Base-by-base conservation (phyloP, 2,797 vertebrate species). In the Rhyacichthys aspro region DNA sequence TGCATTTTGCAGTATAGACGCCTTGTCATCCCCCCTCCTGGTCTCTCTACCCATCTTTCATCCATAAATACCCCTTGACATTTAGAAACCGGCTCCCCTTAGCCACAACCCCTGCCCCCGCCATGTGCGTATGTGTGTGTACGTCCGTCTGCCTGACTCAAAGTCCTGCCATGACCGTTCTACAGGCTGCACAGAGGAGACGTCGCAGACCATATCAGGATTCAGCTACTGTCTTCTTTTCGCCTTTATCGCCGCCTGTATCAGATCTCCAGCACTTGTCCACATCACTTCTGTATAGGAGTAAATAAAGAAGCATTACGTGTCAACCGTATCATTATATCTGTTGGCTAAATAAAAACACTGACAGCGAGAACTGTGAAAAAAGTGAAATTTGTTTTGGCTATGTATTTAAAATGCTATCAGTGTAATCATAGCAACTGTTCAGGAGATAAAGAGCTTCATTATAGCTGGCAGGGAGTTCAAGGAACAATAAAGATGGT, bases 21-120 rank as follows among this genome's bases (percentile, higher is more conserved):
- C 60, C 34, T 46, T 66, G 54, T 58, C 67, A 62, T 60, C 67
- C 65, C 59, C 47, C 59, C 44, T 28, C 0, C 55, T 16, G 11
- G 10, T 55, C 52, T n/a, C 66, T 55, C 58, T 47, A 65, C 50
- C 52, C 64, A 70, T 74, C 81, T 86, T 86, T 90, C 77, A 90
- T 88, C 89, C 84, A 78, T 81, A 88, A 90, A 90, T 89, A 88
- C 79, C 84, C 72, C 70, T 71, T 90, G 90, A 90, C 90, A 90
- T 92, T 92, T 91, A 78, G 64, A 81, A 72, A 67, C 41, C 47
- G 62, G 15, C 39, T 70, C 73, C 70, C 42, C 69, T 44, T 16
- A 56, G 46, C 65, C 55, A 45, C 36, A 49, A 46, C 55, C 55
- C 53, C 42, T 56, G 39, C 52, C 72, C 47, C 32, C 61, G 23